Evolutionary conservation across 2,113 vertebrate genomes (phyloP).

Genomic region (Leptosomus discolor): DNA sequence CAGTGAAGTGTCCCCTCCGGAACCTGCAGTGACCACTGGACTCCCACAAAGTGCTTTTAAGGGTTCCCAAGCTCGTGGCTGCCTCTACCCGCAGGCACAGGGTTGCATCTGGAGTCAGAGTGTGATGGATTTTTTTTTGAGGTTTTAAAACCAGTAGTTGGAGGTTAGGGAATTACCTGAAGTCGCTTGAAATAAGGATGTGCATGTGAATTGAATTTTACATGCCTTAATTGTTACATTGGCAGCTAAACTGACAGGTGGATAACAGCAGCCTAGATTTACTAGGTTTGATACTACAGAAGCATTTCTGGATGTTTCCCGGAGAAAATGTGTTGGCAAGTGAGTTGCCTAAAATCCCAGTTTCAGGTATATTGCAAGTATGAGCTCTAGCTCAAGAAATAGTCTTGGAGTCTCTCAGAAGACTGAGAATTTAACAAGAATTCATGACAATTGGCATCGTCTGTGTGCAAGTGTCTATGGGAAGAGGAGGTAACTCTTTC

Average conservation of each 20-base stretch:
- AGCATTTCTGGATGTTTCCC: not conserved
- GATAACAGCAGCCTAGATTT: not conserved
- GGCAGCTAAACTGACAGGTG: not conserved
- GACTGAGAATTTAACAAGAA: not conserved
- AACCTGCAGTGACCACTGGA: not conserved
- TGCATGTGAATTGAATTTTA: not conserved
- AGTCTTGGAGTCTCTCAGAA: not conserved
- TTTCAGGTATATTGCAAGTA: not conserved
- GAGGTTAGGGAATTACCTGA: not conserved
- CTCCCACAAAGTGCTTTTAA: not conserved
- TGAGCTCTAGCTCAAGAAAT: not conserved
- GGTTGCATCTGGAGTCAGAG: not conserved
- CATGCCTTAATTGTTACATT: not conserved
- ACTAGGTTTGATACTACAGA: not conserved
- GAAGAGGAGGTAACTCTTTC: not conserved
- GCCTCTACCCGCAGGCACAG: not conserved
- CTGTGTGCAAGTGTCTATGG: accelerated
- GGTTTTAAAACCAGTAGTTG: not conserved
- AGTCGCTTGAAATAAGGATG: not conserved
- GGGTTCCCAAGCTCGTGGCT: accelerated
- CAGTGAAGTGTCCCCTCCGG: not conserved
- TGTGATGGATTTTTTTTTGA: not conserved
- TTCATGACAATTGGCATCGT: not conserved
- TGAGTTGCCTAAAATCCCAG: not conserved
- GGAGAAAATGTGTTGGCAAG: not conserved